Base-by-base conservation (phyloP, 2,797 vertebrate species). In the Tangara arthus region DNA sequence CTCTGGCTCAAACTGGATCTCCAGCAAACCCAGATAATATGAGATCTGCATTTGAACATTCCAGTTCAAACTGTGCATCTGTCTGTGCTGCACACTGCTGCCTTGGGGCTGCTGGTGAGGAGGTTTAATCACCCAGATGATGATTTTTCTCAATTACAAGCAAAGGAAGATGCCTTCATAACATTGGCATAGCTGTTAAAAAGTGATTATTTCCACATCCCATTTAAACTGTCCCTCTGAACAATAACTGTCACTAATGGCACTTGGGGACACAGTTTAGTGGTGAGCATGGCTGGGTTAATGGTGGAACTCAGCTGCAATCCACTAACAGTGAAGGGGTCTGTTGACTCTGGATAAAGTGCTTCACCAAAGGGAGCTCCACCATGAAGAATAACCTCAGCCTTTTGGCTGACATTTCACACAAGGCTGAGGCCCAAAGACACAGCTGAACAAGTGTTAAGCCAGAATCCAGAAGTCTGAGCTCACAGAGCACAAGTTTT, bases 371-470 rank as follows among this genome's bases (percentile, higher is more conserved):
- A 87, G 60, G 8, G 5, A 90, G 44, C 41, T 64, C 71, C 77
- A 87, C 10, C 75, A 39, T 3, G 0, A 59, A 57, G 44, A 64
- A 52, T 14, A 90, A 93, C 32, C 53, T 34, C 39, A 79, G 82
- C 23, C 63, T 83, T 82, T 86, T 94, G 93, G 90, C 89, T 90
- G 82, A 94, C 72, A 82, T 95, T 94, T 95, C 49, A 39, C 84
- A 93, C 42, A 44, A 56, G 42, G 91, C 69, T 87, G 84, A 71
- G 53, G 64, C 64, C 65, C 60, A 59, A 41, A 70, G 69, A 66
- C 0, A 0, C 5, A 87, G 75, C 53, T 35, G 88, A 95, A 47
- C 71, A 91, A 93, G 56, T 63, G 70, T 55, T 63, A 49, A 87
- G 82, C 44, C 68, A 87, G 63, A 87, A 91, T 89, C 76, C 95